Conservation (phyloP, 1,140 invertebrate species). For the Anastatus disparis region DNA sequence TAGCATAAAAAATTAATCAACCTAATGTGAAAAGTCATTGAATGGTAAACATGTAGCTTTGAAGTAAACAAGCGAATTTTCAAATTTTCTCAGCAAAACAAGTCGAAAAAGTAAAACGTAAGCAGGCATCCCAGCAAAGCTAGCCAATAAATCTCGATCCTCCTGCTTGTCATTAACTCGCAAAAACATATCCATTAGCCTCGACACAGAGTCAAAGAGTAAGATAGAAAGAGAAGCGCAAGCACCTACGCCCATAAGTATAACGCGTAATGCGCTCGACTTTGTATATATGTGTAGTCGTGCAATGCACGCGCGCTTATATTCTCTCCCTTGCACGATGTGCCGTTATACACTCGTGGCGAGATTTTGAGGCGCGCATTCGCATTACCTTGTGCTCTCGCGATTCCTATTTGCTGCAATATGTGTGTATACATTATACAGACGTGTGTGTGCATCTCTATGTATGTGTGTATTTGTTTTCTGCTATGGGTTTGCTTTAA, state of each 20-base stretch:
- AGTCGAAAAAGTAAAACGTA: too few relatives aligned
- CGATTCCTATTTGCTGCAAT: too few relatives aligned
- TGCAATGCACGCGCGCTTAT: neutral
- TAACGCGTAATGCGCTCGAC: constrained; percentile 6
- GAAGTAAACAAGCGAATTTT: too few relatives aligned
- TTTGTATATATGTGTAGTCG: neutral
- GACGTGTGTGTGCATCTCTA: neutral
- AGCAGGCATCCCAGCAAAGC: too few relatives aligned
- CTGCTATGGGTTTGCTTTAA: neutral
- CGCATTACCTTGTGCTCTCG: neutral
- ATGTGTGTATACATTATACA: neutral
- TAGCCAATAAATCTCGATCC: constrained; percentile 51
- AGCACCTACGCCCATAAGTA: constrained; percentile 28
- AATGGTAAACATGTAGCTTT: too few relatives aligned
- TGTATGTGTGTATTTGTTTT: neutral
- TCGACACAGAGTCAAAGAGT: too few relatives aligned
- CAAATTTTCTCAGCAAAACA: too few relatives aligned
- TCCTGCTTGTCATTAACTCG: constrained; percentile 34
- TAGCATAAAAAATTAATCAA: too few relatives aligned
- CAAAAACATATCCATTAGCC: constrained; percentile 40
- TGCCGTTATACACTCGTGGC: constrained; percentile 37
- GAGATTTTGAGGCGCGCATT: constrained; percentile 31
- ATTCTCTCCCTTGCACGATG: neutral
- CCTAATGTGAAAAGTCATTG: too few relatives aligned
- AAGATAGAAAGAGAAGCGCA: too few relatives aligned